A percentile compares a stretch with the other conserved stretches of the same genome.
phyloP scores from a whole-genome alignment of 2,888 invertebrate genomes.

The Idaea biselata region DNA sequence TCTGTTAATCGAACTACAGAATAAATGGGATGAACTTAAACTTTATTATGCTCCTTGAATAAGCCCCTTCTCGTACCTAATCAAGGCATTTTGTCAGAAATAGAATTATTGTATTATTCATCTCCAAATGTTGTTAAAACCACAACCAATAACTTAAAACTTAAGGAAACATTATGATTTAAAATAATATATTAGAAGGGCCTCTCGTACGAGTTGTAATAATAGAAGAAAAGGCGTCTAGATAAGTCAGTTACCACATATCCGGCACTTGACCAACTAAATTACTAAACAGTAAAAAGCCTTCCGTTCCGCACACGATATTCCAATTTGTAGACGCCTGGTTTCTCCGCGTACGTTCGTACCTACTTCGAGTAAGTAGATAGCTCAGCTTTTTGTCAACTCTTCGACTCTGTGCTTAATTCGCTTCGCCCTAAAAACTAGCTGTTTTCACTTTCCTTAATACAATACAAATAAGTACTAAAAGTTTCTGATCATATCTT shows the following conservation, averaged over 20 bases:
- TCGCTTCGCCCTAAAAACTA: constrained; percentile 55
- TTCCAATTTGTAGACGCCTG: constrained; percentile 56
- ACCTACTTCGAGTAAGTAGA: constrained; percentile 26
- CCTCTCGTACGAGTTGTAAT: neutral
- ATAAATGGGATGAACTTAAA: no score
- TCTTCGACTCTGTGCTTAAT: constrained; percentile 66
- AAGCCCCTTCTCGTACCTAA: no score
- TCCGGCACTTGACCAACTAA: constrained; percentile 68
- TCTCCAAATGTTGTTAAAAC: constrained; percentile 4
- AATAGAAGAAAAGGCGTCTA: constrained; percentile 38
- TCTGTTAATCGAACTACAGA: no score
- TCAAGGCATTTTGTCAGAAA: no score
- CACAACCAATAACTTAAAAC: neutral
- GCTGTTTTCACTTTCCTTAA: constrained; percentile 39
- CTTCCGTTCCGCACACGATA: constrained; percentile 74
- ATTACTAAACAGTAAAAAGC: constrained; percentile 45
- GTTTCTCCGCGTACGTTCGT: constrained; percentile 37
- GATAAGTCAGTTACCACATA: constrained; percentile 57
- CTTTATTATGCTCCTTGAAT: no score
- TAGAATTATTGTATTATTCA: no score
- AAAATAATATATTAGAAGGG: neutral
- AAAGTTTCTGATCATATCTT: constrained; percentile 16
- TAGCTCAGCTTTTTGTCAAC: constrained; percentile 61
- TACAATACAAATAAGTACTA: constrained; percentile 16
- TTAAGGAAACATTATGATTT: neutral